Evolutionary conservation across 2,797 vertebrate species (phyloP).

Genomic region (Micropoecilia bifurca): DNA sequence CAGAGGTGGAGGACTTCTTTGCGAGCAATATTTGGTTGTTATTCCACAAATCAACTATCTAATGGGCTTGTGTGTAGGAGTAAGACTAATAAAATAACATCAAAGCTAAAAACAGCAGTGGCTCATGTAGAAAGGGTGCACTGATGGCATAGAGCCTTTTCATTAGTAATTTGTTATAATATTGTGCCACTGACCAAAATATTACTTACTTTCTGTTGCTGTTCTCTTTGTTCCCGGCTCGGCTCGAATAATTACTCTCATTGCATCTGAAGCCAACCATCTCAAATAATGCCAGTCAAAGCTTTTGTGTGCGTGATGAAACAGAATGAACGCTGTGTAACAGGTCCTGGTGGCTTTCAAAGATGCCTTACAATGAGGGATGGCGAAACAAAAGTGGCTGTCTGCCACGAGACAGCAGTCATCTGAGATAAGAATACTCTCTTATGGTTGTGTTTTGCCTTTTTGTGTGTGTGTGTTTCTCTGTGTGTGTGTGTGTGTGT

Average conservation of each 20-base stretch:
- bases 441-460: constrained; percentile 54
- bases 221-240: constrained; percentile 38
- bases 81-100: constrained; percentile 1
- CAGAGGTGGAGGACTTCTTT: neutral
- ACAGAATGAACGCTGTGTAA: constrained; percentile 70
- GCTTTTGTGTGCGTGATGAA: constrained; percentile 69
- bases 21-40: neutral
- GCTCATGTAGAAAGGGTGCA: neutral
- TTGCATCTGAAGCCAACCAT: constrained; percentile 73
- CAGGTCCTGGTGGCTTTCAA: constrained; percentile 72
- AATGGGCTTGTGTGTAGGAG: neutral
- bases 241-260: constrained; percentile 66
- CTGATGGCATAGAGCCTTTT: constrained; percentile 29
- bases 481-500: too few species aligned
- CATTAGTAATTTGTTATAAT: constrained; percentile 47
- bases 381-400: constrained; percentile 73
- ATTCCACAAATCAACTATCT: neutral
- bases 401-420: constrained; percentile 69
- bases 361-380: constrained; percentile 68
- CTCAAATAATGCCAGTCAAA: constrained; percentile 70
- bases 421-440: constrained; percentile 73
- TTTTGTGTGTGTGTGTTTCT: too few species aligned
- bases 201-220: constrained; percentile 46
- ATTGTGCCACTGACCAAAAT: constrained; percentile 46
- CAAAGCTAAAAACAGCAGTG: constrained; percentile 5